A percentile compares a stretch with the other conserved stretches of the same genome.
phyloP scores from a whole-genome alignment of 2,888 invertebrate genomes.

The Frankliniella intonsa region DNA sequence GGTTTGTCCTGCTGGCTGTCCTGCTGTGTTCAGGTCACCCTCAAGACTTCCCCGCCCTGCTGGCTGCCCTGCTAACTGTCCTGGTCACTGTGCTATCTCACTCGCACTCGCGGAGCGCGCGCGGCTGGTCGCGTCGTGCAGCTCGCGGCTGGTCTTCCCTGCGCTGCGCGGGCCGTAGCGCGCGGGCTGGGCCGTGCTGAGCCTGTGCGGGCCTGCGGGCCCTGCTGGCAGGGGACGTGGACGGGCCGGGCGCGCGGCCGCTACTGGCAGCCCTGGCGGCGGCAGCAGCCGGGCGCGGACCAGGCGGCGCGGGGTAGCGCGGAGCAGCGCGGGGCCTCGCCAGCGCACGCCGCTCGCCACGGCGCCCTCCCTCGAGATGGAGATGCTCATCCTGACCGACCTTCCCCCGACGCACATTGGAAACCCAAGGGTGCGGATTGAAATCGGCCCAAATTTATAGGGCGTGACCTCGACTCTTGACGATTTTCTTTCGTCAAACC shows the following conservation, averaged over 20 bases:
- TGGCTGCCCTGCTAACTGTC: background rate
- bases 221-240: background rate
- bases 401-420: too few relatives aligned
- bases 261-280: background rate
- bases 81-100: background rate
- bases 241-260: background rate
- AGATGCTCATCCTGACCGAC: too few relatives aligned
- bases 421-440: too few relatives aligned
- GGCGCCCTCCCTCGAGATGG: too few relatives aligned
- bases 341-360: background rate
- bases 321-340: background rate
- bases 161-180: background rate
- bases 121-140: background rate
- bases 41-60: background rate
- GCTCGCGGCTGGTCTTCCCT: background rate
- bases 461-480: too few relatives aligned
- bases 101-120: background rate
- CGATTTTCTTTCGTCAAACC: too few relatives aligned
- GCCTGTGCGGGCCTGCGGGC: background rate
- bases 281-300: background rate
- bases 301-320: background rate
- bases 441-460: too few relatives aligned
- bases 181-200: background rate
- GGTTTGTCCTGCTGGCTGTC: too few relatives aligned
- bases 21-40: too few relatives aligned